Evolutionary conservation across 2,113 vertebrate genomes (phyloP), one percentile per base, ranked within the genome.

Genomic region (Gymnarchus niloticus): DNA sequence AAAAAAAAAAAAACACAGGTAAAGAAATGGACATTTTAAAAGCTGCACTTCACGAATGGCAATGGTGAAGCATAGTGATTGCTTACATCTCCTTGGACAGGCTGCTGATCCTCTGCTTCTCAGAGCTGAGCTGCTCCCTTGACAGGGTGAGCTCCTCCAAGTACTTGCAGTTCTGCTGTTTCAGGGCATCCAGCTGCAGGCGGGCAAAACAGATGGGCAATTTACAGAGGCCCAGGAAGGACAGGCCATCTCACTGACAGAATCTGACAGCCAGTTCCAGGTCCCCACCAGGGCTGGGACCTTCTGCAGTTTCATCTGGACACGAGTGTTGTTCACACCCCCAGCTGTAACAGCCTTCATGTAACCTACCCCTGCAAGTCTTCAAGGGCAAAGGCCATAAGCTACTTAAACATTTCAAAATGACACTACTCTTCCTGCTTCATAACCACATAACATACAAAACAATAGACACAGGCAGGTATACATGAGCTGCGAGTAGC

Each of bases 1-100:
- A 37, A 78, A 48, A 14, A 54, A 54, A 54, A 54, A 54, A 6
- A 54, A 14, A 54, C 14, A n/a, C 23, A 21, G 37, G 44, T 21
- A 48, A 21, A 48, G 44, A 3, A 78, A 48, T 78, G 41, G 46
- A n/a, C 23, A 78, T 19, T 78, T 9, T 1, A 46, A 46, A 44
- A 23, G 76, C 76, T 78, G 76, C 65, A 37, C 65, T 14, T 21
- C 46, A 21, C n/a, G 44, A 48, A 48, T 6, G 41, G 44, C 5
- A 7, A 48, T 77, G 73, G 41, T 23, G 6, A 8, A 41, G 23
- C 14, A n/a, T 46, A 23, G 21, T 8, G 41, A 56, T 33, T 14
- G 21, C 95, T 98, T 92, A 99, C 98, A 97, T 94, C 93, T 98
- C 96, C 90, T 94, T 96, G 88, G 41, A 92, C 86, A 98, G 94